Conservation (phyloP, 2,888 invertebrate species). For the Morpho achilles region DNA sequence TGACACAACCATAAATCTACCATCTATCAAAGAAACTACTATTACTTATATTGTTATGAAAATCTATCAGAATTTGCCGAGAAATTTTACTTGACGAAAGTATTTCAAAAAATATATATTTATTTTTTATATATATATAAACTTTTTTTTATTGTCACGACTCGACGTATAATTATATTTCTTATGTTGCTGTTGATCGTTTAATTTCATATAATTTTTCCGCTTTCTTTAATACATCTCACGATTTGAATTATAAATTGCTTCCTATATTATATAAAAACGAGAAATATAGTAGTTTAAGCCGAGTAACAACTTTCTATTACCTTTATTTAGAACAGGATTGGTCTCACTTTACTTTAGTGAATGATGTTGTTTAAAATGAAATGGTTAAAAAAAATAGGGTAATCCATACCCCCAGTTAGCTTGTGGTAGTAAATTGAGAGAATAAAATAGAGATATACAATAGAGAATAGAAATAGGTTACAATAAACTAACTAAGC, state of each 20-base stretch:
- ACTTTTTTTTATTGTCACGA: not conserved
- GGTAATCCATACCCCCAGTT: too few species aligned
- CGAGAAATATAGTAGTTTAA: not conserved
- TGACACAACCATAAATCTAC: slow-evolving; percentile 11
- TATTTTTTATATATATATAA: not conserved
- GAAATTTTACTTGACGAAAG: not conserved
- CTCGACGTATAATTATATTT: not conserved
- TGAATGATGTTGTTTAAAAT: too few species aligned
- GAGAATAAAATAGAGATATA: too few species aligned
- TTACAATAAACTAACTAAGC: too few species aligned
- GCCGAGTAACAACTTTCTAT: not conserved
- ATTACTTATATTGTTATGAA: not conserved
- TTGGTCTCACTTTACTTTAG: too few species aligned
- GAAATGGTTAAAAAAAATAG: too few species aligned
- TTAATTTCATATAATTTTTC: not conserved
- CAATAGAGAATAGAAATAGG: too few species aligned
- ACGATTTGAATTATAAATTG: not conserved
- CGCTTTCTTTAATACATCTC: not conserved
- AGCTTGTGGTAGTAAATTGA: too few species aligned
- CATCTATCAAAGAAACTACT: slow-evolving; percentile 1
- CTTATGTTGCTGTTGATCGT: not conserved
- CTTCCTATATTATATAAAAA: not conserved
- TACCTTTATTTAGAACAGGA: too few species aligned
- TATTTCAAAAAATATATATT: too few species aligned
- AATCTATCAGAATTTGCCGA: not conserved